Base-by-base conservation (phyloP, 2,797 vertebrate species). In the Helarctos malayanus region DNA sequence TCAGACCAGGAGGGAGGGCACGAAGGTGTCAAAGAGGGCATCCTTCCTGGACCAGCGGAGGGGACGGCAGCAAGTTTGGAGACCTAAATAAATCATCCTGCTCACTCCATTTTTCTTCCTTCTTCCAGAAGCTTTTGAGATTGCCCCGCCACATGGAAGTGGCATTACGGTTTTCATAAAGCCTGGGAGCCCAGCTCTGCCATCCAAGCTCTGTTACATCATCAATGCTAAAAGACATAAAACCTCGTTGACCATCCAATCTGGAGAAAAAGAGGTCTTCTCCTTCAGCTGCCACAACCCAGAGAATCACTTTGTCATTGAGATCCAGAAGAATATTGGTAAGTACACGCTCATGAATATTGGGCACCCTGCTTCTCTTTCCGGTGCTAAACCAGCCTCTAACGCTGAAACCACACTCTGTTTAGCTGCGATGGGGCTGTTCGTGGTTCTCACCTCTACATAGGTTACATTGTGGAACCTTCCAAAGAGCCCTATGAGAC, bases 271-370 rank as follows among this genome's bases (percentile, higher is more conserved):
- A 0, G 9, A 59, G 10, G 56, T 52, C 69, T 98, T 99, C 76
- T 5, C 1, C 29, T 99, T 99, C 89, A 96, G n/a, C 68, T 99
- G 99, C 96, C 54, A 0, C 19, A 56, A 80, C 68, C 99, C 99
- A 1, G 97, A 99, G 95, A 98, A 97, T 27, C 93, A 98, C 95
- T 99, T 98, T 69, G 9, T 98, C 56, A 81, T 97, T 5, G 98
- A 98, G 96, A 98, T 99, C 91, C 95, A 97, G 86, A 99, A 98
- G 85, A 98, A 96, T 47, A 98, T 99, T 18, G 98, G 99, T 99
- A 97, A 99, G 97, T 98, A 71, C 6, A 0, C 7, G 1, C 38
- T 25, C 27, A 5, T 45, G n/a, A 9, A 0, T 29, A 41, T 25
- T 14, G 47, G 45, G 16, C 23, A 19, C 1, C 5, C 21, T 56